A percentile compares a stretch with the other conserved stretches of the same genome.
phyloP scores from a whole-genome alignment of 2,797 vertebrate genomes.

The Tangara arthus region DNA sequence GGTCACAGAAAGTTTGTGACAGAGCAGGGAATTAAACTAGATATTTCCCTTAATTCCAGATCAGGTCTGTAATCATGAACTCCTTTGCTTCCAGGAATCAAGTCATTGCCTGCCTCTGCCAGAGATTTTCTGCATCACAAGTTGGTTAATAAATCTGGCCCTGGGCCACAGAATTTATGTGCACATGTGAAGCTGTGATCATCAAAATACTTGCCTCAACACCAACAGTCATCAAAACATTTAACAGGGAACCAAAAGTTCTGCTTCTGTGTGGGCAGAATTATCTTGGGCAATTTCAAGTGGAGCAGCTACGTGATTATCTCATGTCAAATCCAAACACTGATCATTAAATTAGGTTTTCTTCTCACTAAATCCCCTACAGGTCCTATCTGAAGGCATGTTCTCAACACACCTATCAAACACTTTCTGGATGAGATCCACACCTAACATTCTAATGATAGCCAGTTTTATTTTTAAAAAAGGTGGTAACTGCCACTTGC shows the following conservation, averaged over 20 bases:
- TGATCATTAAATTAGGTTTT: not conserved
- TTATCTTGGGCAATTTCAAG: not conserved
- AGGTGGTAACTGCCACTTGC: not conserved
- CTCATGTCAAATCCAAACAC: not conserved
- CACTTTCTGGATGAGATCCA: not conserved
- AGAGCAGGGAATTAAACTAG: not conserved
- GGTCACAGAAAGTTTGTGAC: not conserved
- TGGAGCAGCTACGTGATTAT: not conserved
- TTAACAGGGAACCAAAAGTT: not conserved
- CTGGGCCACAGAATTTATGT: not conserved
- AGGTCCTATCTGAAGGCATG: not conserved
- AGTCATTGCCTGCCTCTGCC: not conserved
- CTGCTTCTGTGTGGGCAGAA: not conserved
- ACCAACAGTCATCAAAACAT: not conserved
- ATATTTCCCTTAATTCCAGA: not conserved
- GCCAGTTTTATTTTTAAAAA: not conserved
- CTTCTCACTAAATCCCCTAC: not conserved
- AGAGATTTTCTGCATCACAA: conserved; percentile 13
- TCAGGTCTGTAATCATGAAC: not conserved
- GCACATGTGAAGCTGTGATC: not conserved
- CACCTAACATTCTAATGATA: not conserved
- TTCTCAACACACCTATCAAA: not conserved
- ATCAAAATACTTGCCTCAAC: not conserved
- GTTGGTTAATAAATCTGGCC: not conserved
- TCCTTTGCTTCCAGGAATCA: not conserved